Base-by-base conservation (phyloP, 2,113 vertebrate genomes). In the Thermophis baileyi region DNA sequence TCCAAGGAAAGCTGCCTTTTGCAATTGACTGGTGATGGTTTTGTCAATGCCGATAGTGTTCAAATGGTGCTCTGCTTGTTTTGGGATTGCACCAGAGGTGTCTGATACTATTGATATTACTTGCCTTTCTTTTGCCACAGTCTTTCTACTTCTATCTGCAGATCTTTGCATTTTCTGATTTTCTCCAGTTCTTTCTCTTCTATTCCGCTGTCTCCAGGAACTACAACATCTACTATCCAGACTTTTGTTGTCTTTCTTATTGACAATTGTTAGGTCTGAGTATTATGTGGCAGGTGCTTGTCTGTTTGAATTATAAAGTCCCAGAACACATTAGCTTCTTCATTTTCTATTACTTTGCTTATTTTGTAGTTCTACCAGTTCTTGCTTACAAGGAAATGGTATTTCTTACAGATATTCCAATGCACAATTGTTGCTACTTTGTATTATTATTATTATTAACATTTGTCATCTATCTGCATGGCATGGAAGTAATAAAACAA, bases 381-480 rank as follows among this genome's bases (percentile, higher is more conserved):
- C 30, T 57, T 69, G 30, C 4, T n/a, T 69, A n/a, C 60, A n/a
- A 69, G 30, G 1, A 69, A 14, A 69, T 69, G 60, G 30, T 69
- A n/a, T 69, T 69, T 69, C 60, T 69, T 69, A 69, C 30, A n/a
- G 30, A n/a, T 69, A 69, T n/a, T 69, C 30, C 60, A 69, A 63
- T 63, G 60, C 10, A 12, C 60, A 63, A 69, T 69, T 69, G 60
- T 69, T 69, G 12, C 27, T 63, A 30, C 27, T 63, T 11, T 63
- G 27, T 63, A 60, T 54, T 22, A 54, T 54, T 22, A 54, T 22
- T 22, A 54, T 96, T 96, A 97, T 96, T 97, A 97, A 95, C 94
- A 91, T 96, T 97, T 98, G 98, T 98, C 98, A 98, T 97, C 98
- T 98, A 99, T 98, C 96, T 98, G 98, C 98, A 98, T 97, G 97